A percentile compares a stretch with the other conserved stretches of the same genome.
These are phyloP conservation scores for Okapia johnstoni DNA, from an alignment of 2,113 vertebrate genomes.

Conservation along the genomic window DNA sequence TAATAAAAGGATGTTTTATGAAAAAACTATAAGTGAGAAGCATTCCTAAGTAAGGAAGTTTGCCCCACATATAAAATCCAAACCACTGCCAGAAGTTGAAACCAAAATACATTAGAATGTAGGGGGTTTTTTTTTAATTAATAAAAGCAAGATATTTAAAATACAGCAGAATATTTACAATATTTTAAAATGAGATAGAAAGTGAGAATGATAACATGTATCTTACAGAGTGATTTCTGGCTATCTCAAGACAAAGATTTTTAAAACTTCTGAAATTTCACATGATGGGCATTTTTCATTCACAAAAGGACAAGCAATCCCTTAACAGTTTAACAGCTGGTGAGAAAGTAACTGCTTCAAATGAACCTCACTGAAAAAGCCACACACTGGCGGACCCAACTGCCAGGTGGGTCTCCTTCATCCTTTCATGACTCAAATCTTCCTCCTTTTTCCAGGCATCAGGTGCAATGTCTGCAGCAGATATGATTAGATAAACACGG, in stretches of 20 bases:
- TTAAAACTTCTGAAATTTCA: neutral
- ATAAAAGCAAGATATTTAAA: neutral
- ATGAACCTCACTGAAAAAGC: neutral
- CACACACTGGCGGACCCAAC: neutral
- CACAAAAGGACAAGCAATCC: neutral
- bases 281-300: neutral
- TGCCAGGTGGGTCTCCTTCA: neutral
- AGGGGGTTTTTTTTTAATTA: neutral
- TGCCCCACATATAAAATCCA: neutral
- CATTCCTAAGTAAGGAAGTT: neutral
- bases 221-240: neutral
- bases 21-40: neutral
- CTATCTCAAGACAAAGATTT: constrained; percentile 4
- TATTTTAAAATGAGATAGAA: neutral
- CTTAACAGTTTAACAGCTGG: neutral
- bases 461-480: neutral
- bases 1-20: constrained; percentile 4
- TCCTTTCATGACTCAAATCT: neutral
- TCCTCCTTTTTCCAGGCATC: neutral
- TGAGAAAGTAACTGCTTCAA: constrained; percentile 12
- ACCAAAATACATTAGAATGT: neutral
- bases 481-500: neutral
- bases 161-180: neutral
- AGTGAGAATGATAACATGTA: neutral
- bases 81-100: neutral